Evolutionary conservation across 2,888 invertebrate genomes (phyloP), one percentile per base, ranked within the genome.

Genomic region (Malthinus flaveolus): DNA sequence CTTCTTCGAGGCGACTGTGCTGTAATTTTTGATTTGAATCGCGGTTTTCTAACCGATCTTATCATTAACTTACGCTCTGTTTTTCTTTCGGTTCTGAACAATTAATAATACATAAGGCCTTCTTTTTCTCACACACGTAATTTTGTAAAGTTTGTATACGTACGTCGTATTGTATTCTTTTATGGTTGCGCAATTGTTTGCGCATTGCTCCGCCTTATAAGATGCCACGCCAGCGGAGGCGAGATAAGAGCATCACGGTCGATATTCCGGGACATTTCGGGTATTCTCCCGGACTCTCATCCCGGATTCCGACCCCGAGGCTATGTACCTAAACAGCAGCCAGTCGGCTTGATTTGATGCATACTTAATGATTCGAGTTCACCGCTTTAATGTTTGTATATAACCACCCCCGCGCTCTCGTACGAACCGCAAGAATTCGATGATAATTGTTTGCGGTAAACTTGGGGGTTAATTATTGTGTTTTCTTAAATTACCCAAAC

Each of bases 1-100:
- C 76, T 77, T 74, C 74, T 73, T 72, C 75, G 75, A 68, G 73
- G 73, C 73, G 73, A 75, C 76, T 75, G 76, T 73, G 73, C 73
- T 67, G 75, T 71, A 73, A 75, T 76, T 76, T 75, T 75, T 75
- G 75, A 74, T 73, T 72, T 67, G 73, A 69, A 71, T 74, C 74
- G 73, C 75, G 72, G 71, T 70, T 61, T 66, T 23, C 53, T 65
- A 62, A 61, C 49, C 59, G 71, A 59, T 52, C 61, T 63, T 69
- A 72, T 68, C 56, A 44, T 34, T 53, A 61, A 62, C 60, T 54
- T 55, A 56, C 61, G 55, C 56, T 15, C 39, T 50, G 36, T 44
- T 9, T 35, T 9, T 34, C 35, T 57, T 50, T 61, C 54, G 7
- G 47, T 56, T 54, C 32, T 9, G 6, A 49, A 15, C 9, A 8